A percentile compares a stretch with the other conserved stretches of the same genome.
Conservation (phyloP, 2,113 vertebrate species). For the Dinomys branickii region DNA sequence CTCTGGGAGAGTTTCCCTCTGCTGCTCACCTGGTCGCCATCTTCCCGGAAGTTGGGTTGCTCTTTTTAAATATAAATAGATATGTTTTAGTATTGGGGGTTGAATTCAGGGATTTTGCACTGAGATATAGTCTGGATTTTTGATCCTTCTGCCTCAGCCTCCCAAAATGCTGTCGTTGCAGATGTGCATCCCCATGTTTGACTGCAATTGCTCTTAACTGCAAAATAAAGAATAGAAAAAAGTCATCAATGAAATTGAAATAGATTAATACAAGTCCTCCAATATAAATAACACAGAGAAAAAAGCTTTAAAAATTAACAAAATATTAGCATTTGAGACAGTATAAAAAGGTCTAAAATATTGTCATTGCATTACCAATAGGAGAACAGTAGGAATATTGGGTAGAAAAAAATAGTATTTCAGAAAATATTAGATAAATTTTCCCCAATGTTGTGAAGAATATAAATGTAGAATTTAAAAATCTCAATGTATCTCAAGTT, state of each 20-base stretch:
- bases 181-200: too few species aligned
- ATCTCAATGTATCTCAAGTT: not conserved
- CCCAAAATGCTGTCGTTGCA: not conserved
- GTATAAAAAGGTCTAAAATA: not conserved
- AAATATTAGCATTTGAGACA: not conserved
- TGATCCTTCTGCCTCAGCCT: not conserved
- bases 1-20: too few species aligned
- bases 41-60: too few species aligned
- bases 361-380: not conserved
- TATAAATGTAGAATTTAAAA: not conserved
- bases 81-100: not conserved
- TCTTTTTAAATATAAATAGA: not conserved
- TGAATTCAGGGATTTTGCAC: too few species aligned
- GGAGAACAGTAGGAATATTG: not conserved
- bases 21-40: too few species aligned
- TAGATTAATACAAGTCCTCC: not conserved
- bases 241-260: not conserved
- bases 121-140: not conserved
- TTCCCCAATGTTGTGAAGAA: not conserved
- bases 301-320: not conserved
- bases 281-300: not conserved
- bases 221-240: not conserved
- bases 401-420: not conserved
- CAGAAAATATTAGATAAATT: not conserved
- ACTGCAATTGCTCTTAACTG: not conserved